Evolutionary conservation across 2,113 vertebrate genomes (phyloP), one percentile per base, ranked within the genome.

Genomic region (Hemiscyllium ocellatum): DNA sequence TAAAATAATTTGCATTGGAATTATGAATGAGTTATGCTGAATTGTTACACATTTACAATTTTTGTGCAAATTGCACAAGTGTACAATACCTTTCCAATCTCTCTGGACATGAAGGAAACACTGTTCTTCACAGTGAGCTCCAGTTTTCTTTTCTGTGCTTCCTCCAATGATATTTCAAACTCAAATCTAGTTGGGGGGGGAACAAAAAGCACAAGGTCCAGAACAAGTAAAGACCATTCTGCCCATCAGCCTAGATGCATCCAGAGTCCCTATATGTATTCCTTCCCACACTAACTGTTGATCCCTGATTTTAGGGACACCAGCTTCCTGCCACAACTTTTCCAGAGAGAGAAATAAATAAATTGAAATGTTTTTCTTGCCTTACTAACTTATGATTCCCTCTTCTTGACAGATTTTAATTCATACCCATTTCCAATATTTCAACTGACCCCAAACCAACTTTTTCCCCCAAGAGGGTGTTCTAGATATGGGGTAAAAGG

Each of bases 101-200:
- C 98, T 96, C 98, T 97, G 61, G 98, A 98, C 98, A 99, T 98
- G 97, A 99, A 99, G 96, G 98, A 98, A 76, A 98, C 97, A 0
- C 96, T 98, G 96, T 99, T 98, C 97, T 99, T 99, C 96, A 99
- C 98, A 0, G 98, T 98, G 83, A 98, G 96, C 52, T 99, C 98
- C 96, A 99, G 97, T 96, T 97, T 98, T 95, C 97, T 97, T 96
- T 97, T 97, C 0, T 96, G 96, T 47, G 97, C 98, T 95, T 99
- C 99, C 89, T 99, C 98, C 2, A 98, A 96, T 70, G 98, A 96
- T 90, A 99, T 95, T n/a, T 98, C 98, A 97, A 99, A 99, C 96
- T 99, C 98, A 96, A 99, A 98, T 97, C 98, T 99, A 47, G 1
- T 47, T 47, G 95, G 78, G 24, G 7, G 6, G 3, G 87, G 47